Evolutionary conservation across 2,113 vertebrate species (phyloP), one percentile per base, ranked within the genome.

Genomic region (Steatornis caripensis): DNA sequence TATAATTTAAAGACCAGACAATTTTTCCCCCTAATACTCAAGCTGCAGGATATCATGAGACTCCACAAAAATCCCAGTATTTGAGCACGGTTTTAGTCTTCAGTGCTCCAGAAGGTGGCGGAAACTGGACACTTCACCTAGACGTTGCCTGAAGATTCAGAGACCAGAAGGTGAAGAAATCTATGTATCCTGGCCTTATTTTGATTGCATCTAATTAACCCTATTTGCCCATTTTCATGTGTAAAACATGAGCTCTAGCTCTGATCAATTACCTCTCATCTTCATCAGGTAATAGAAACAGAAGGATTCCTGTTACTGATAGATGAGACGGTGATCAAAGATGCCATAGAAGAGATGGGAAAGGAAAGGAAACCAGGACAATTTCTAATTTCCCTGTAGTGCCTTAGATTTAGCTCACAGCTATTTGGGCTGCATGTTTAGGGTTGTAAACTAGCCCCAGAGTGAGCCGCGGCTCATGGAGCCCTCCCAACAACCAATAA

Each of bases 401-500:
- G 30, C 69, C 34, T 64, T 55, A n/a, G 13, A 34, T 82, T 66
- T 46, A 46, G 36, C 20, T 68, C 39, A 27, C 32, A 57, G 41
- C 27, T 71, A 6, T 23, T 16, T 64, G 29, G 51, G 30, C 36
- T 75, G 29, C 2, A 1, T 11, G 9, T 54, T 80, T 55, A 32
- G 37, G 68, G n/a, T 32, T 66, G 22, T 43, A 32, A 57, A 3
- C 30, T 37, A 21, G 48, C 49, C 85, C 74, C 51, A 55, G 57
- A 34, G n/a, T 3, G 3, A 75, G 57, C 51, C 1, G 0, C 46
- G 49, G 45, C 10, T 68, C 5, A 0, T 15, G 15, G 55, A 70
- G 16, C 29, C 39, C 60, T 84, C 41, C 32, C 34, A 53, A 51
- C 17, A 46, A 9, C 60, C n/a, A 60, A 64, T 23, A 79, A 55